Base-by-base conservation (phyloP, 2,888 invertebrate species). In the Drosophila atroscutellata region DNA sequence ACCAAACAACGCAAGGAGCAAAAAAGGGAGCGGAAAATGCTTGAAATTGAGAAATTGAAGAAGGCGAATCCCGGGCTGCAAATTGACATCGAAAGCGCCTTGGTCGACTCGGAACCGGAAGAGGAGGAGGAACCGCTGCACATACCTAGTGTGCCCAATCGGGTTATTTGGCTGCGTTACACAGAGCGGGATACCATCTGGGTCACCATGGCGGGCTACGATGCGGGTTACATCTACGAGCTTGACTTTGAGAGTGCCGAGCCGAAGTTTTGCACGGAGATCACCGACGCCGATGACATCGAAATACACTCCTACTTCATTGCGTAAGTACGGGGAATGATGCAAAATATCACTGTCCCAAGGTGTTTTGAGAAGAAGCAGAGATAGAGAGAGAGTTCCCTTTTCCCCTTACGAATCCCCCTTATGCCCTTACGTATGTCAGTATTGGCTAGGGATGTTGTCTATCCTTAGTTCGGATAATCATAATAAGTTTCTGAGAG, bases 211-310 rank as follows among this genome's bases (percentile, higher is more conserved):
- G 94, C 93, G 3, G 96, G 95, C 30, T 96, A 94, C 77, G 96
- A 96, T 90, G 94, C 95, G 4, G 96, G 96, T 30, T 96, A 95
- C 77, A 93, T 95, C 73, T 96, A 96, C 82, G 95, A 95, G 91
- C 94, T 92, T 28, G 62, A 83, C 34, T 93, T 94, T 39, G 93
- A 93, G 26, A 91, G 93, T 52, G 90, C 92, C 1, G 93, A 93
- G 32, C 94, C 94, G 0, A 72, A 93, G 3, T 91, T 85, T 47
- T 94, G 93, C 76, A 94, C 93, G 4, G 79, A 94, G 37, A 93
- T 96, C 15, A 86, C 91, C 8, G 94, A 94, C 70, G 94, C 93
- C 0, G 94, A 94, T 71, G 94, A 95, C 81, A 93, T 93, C 20
- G 95, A 95, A 92, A 94, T 96, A 55, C 93, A 93, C 72, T 94